Evolutionary conservation across 1,140 invertebrate species (phyloP), one percentile per base, ranked within the genome.

Genomic region (Hypsibius dujardini): DNA sequence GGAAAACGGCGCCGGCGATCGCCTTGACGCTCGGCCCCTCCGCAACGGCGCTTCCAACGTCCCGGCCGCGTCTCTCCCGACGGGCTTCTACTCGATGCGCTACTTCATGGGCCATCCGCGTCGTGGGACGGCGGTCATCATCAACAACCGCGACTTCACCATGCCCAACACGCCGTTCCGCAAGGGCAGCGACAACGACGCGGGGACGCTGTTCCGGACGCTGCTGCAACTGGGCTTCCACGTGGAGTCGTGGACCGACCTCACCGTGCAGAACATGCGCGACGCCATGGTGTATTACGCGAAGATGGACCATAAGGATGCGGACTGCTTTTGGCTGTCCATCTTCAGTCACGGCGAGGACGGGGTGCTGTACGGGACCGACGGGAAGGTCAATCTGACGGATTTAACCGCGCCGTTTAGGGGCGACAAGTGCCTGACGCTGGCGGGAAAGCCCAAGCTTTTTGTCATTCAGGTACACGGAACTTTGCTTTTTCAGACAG

Each of bases 371-470:
- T 94, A 92, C 80, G 90, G 90, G 15, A 67, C 62, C 12, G 62
- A 67, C 42, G 73, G 71, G 42, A 74, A 77, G 47, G 72, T 75
- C 46, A n/a, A 73, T n/a, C 75, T 80, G 15, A 87, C 92, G 60
- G 81, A 83, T 71, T 81, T 98, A 47, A 91, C 90, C 85, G 83
- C 85, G 56, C 84, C 86, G 72, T 95, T 96, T 76, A 90, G 90
- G 59, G 87, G 88, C 12, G 86, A 92, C 77, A 87, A 85, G 73
- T 95, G 92, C 76, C 86, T 86, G 45, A 84, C 86, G 71, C 81
- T 97, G 59, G 89, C 89, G 75, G 92, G 92, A n/a, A 94, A 94
- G 80, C 91, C 91, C 7, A 95, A 95, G 79, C 72, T 95, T 62
- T 93, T 93, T 78, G 92, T 95, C 74, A 87, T 93, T 75, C 90